A percentile compares a stretch with the other conserved stretches of the same genome.
phyloP scores from a whole-genome alignment of 2,113 vertebrate genomes.

The Tiliqua scincoides region DNA sequence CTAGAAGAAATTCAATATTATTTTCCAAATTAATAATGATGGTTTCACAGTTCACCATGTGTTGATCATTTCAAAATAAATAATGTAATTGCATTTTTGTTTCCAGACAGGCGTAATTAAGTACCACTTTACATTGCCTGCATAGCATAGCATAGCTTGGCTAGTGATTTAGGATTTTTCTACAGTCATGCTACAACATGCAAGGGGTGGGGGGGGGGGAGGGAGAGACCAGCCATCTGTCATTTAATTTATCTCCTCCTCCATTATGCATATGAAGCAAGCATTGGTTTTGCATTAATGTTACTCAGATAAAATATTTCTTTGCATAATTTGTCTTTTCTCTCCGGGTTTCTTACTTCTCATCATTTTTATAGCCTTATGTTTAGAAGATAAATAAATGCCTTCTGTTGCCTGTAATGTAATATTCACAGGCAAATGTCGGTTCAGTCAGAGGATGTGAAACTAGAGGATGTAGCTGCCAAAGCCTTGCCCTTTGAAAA shows the following conservation, averaged over 20 bases:
- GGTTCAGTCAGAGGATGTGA: slow-evolving; percentile 1
- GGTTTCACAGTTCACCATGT: slow-evolving; percentile 48
- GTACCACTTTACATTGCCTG: slow-evolving; percentile 28
- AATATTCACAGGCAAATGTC: slow-evolving; percentile 27
- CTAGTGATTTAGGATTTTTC: slow-evolving; percentile 58
- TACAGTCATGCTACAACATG: slow-evolving; percentile 48
- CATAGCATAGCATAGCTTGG: slow-evolving; percentile 8
- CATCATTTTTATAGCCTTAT: slow-evolving; percentile 58
- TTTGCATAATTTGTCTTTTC: slow-evolving; percentile 41
- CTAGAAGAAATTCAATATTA: neutral
- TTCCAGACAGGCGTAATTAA: slow-evolving; percentile 53
- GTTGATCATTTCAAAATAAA: slow-evolving; percentile 60
- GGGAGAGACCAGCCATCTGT: slow-evolving; percentile 52
- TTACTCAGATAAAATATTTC: slow-evolving; percentile 39
- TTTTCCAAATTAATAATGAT: slow-evolving; percentile 26
- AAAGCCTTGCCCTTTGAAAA: neutral
- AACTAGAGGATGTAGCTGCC: slow-evolving; percentile 23
- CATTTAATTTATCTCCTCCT: slow-evolving; percentile 62
- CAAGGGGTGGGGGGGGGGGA: neutral
- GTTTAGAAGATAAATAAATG: slow-evolving; percentile 59
- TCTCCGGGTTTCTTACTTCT: slow-evolving; percentile 43
- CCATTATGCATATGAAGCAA: slow-evolving; percentile 53
- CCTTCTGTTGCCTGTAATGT: slow-evolving; percentile 43
- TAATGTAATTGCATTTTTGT: slow-evolving; percentile 36
- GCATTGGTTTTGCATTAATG: slow-evolving; percentile 39